phyloP scores from a whole-genome alignment of 2,797 vertebrate species.

The Enoplosus armatus region DNA sequence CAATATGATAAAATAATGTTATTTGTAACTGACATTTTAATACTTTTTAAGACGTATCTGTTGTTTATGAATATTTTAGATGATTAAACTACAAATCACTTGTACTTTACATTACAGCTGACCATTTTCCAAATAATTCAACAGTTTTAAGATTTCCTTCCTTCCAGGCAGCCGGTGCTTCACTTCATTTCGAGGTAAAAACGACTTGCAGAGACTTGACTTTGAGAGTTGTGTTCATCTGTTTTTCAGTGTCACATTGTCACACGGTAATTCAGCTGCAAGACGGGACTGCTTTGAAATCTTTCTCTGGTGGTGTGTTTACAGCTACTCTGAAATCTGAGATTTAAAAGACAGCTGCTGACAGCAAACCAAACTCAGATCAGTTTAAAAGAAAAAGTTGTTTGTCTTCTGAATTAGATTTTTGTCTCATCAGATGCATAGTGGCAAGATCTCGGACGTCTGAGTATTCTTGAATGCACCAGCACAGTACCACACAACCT shows the following conservation, averaged over 20 bases:
- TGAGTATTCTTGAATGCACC: not conserved
- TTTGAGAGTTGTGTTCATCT: not conserved
- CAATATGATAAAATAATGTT: not conserved
- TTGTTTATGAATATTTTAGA: not conserved
- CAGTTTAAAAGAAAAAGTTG: no score
- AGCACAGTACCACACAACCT: not conserved
- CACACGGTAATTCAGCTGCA: no score
- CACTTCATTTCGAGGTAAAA: no score
- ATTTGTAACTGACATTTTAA: no score
- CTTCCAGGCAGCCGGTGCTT: not conserved
- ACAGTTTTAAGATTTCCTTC: no score
- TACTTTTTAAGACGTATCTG: not conserved
- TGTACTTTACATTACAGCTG: not conserved
- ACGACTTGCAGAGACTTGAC: not conserved
- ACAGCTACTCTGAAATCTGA: not conserved
- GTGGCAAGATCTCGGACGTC: not conserved
- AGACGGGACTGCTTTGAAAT: no score
- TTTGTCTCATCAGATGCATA: not conserved
- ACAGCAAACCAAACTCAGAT: no score
- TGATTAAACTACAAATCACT: not conserved
- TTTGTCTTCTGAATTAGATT: not conserved
- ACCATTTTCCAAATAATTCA: not conserved
- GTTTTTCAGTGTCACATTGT: not conserved
- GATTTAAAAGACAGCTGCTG: not conserved
- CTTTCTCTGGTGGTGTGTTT: not conserved